Percentiles rank a stretch among this genome's conserved stretches.
Evolutionary conservation across 2,113 vertebrate genomes (phyloP).

Genomic region (Apodemus sylvaticus): DNA sequence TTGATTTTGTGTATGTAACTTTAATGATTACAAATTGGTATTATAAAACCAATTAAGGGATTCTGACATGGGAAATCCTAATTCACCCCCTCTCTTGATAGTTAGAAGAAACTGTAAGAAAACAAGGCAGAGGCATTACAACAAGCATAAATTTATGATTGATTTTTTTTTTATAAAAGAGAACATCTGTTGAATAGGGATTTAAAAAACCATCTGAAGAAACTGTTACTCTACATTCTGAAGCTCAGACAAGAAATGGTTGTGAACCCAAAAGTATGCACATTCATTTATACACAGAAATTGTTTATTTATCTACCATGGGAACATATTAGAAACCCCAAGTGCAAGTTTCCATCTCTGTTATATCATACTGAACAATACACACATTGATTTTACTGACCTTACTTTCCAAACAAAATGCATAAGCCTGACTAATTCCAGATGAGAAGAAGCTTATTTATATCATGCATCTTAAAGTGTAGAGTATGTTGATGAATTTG

Average conservation of each 20-base stretch:
- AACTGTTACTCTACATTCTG: not conserved
- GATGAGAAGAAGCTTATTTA: no score
- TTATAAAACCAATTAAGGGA: not conserved
- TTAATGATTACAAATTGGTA: not conserved
- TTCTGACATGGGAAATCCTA: not conserved
- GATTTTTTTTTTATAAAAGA: not conserved
- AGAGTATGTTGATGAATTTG: no score
- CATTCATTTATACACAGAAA: not conserved
- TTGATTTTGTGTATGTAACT: not conserved
- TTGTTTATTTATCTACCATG: not conserved
- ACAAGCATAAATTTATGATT: not conserved
- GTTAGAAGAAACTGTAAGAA: not conserved
- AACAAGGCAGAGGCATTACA: not conserved
- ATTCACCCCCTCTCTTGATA: not conserved
- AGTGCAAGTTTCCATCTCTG: no score
- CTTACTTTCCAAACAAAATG: no score
- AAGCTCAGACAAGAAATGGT: not conserved
- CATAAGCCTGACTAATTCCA: no score
- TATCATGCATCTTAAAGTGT: no score
- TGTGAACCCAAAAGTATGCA: not conserved
- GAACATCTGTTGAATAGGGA: not conserved
- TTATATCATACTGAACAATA: no score
- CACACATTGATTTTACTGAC: no score
- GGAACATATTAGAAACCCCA: no score
- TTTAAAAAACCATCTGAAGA: not conserved